Evolutionary conservation across 2,888 invertebrate species (phyloP).

Genomic region (Mimumesa dahlbomi): DNA sequence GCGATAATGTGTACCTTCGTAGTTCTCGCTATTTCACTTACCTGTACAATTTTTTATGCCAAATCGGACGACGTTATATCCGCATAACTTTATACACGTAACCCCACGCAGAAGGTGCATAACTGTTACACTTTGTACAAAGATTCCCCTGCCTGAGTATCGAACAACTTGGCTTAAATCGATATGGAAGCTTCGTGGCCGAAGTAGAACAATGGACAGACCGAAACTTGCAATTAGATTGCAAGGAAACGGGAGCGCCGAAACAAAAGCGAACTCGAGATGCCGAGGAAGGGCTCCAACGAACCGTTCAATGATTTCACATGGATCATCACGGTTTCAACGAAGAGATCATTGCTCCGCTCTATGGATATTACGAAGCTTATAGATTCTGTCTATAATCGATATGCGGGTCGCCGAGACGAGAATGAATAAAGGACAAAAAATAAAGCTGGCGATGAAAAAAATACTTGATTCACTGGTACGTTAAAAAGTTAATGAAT

Average conservation of each 20-base stretch:
- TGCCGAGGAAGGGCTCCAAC: conserved; percentile 62
- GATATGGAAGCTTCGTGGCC: conserved; percentile 8
- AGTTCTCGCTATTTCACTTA: too few species aligned
- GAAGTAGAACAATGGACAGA: conserved; percentile 9
- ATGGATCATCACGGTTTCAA: conserved; percentile 41
- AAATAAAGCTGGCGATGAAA: too few species aligned
- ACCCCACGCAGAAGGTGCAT: too few species aligned
- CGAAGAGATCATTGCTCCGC: too few species aligned
- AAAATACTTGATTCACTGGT: too few species aligned
- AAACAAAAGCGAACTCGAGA: conserved; percentile 41
- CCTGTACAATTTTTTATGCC: too few species aligned
- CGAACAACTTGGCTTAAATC: conserved; percentile 18
- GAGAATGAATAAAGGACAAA: too few species aligned
- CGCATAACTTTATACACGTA: not conserved
- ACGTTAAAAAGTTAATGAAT: too few species aligned
- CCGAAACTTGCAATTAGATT: conserved; percentile 6
- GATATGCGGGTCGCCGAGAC: too few species aligned
- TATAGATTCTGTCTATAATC: too few species aligned
- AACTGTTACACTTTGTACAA: not conserved
- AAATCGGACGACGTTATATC: not conserved
- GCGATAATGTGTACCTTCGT: too few species aligned
- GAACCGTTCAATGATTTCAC: conserved; percentile 61
- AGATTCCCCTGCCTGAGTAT: not conserved
- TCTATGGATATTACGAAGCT: too few species aligned
- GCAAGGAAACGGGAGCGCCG: conserved; percentile 40